Conservation (phyloP, 2,888 invertebrate genomes). For the Hirtodrosophila cameraria region DNA sequence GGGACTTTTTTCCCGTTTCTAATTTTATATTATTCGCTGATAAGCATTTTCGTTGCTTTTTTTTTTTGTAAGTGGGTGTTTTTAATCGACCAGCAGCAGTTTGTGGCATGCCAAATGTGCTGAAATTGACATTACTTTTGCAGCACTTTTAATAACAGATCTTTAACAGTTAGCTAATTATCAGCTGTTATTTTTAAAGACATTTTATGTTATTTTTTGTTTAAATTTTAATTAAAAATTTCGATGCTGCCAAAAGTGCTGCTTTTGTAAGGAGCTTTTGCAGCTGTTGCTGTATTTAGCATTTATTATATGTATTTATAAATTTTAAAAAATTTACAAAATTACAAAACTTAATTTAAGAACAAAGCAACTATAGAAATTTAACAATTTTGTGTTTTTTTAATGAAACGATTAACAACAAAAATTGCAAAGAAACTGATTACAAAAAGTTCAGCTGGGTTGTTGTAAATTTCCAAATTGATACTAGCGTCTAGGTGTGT, state of each 20-base stretch:
- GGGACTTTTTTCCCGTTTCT: slow-evolving; percentile 49
- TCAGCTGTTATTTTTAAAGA: background rate
- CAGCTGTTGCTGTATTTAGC: too few species aligned
- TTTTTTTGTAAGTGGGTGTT: slow-evolving; percentile 66
- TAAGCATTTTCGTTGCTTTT: slow-evolving; percentile 65
- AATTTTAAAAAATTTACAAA: too few species aligned
- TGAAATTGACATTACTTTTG: background rate
- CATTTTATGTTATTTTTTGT: background rate
- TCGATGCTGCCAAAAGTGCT: too few species aligned
- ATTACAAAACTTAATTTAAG: too few species aligned
- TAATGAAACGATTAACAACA: background rate
- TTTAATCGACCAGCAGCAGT: slow-evolving; percentile 51
- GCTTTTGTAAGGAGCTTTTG: too few species aligned
- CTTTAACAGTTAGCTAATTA: too few species aligned
- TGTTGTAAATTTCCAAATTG: slow-evolving; percentile 41
- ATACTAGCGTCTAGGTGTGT: slow-evolving; percentile 5
- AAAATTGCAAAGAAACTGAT: too few species aligned
- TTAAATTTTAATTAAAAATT: too few species aligned
- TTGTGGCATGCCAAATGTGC: slow-evolving; percentile 4
- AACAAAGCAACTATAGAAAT: too few species aligned
- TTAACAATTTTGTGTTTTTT: too few species aligned
- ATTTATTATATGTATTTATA: too few species aligned
- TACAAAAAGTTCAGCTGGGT: slow-evolving; percentile 34
- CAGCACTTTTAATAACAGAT: too few species aligned
- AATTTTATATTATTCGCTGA: slow-evolving; percentile 61